Percentiles rank a stretch among this genome's conserved stretches.
Conservation (phyloP, 2,797 vertebrate species). For the Sphenopsis melanotis region DNA sequence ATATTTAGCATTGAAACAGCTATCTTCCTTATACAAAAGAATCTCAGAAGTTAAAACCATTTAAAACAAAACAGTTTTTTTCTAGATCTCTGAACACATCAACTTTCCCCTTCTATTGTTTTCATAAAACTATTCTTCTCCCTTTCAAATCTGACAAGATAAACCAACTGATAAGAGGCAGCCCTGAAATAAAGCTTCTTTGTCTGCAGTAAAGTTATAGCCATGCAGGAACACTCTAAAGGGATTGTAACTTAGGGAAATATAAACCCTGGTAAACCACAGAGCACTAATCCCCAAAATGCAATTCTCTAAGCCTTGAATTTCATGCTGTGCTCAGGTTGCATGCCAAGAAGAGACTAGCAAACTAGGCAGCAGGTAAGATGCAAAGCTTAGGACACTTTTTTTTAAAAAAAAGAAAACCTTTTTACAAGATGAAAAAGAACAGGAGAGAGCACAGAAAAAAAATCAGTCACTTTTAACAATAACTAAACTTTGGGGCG, state of each 20-base stretch:
- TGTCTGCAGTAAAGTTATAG: not conserved
- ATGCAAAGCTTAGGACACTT: not conserved
- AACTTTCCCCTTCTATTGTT: not conserved
- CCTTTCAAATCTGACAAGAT: conserved; percentile 2
- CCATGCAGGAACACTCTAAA: not conserved
- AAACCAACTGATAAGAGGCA: not conserved
- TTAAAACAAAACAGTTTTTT: not conserved
- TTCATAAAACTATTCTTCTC: not conserved
- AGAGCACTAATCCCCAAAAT: not conserved
- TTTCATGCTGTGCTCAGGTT: not conserved
- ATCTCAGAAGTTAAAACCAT: not conserved
- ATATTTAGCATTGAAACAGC: not conserved
- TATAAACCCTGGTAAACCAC: not conserved
- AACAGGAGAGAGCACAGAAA: not conserved
- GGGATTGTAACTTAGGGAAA: not conserved
- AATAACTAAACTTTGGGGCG: not conserved
- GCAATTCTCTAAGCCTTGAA: not conserved
- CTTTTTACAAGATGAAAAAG: not conserved
- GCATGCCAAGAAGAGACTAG: not conserved
- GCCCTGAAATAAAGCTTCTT: not conserved
- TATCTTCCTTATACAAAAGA: not conserved
- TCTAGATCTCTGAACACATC: not conserved
- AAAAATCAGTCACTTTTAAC: not conserved
- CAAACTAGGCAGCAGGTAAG: not conserved
- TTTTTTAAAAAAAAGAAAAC: not conserved